A percentile compares a stretch with the other conserved stretches of the same genome.
Conservation (phyloP, 2,797 vertebrate species). For the Pristis pectinata region DNA sequence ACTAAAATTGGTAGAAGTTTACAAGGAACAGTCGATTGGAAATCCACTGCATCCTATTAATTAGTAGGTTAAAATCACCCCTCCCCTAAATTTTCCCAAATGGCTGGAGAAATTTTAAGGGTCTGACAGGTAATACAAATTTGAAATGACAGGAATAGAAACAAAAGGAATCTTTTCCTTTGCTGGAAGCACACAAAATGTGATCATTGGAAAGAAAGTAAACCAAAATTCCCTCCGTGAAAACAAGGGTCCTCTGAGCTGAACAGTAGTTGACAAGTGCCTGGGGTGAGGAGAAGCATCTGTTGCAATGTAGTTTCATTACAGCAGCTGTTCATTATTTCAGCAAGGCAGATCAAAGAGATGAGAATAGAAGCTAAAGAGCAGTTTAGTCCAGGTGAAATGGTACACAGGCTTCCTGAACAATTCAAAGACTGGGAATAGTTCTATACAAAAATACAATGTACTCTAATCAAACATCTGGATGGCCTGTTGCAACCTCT, state of each 20-base stretch:
- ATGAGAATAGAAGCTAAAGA: neutral
- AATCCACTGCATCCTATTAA: neutral
- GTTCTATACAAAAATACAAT: neutral
- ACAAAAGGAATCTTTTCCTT: neutral
- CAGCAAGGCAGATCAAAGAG: neutral
- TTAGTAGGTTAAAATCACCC: neutral
- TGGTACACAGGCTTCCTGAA: neutral
- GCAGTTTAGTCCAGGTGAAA: neutral
- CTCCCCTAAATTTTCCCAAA: neutral
- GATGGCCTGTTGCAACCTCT: neutral
- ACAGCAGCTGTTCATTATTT: conserved; percentile 22
- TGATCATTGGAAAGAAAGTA: neutral
- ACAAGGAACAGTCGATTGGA: neutral
- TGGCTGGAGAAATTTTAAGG: neutral
- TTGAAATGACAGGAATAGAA: neutral
- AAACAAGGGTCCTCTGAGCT: neutral
- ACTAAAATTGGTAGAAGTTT: neutral
- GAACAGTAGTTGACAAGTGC: neutral
- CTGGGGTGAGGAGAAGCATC: neutral
- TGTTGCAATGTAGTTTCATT: neutral
- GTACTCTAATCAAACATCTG: conserved; percentile 28
- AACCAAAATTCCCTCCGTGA: neutral
- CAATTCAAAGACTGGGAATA: neutral
- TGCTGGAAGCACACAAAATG: neutral
- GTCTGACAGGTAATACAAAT: neutral